phyloP scores from a whole-genome alignment of 1,140 invertebrate genomes.

The Alviniconcha marisindica region DNA sequence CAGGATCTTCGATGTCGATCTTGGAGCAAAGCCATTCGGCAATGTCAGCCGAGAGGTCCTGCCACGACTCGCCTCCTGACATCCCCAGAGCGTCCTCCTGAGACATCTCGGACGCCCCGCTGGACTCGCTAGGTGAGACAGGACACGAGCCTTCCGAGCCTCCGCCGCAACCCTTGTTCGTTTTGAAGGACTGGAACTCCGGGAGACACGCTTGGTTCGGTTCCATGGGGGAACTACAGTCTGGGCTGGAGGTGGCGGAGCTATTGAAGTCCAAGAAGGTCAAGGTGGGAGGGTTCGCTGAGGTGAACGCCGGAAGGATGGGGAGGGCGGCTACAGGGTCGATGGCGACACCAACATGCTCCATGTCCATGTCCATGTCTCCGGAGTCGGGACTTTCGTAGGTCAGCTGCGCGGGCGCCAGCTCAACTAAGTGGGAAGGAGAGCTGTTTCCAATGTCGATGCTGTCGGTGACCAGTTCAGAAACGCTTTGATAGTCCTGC shows the following conservation, averaged over 20 bases:
- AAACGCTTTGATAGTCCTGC: neutral
- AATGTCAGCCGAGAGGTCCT: constrained; percentile 32
- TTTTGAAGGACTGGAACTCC: neutral
- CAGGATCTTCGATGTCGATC: constrained; percentile 33
- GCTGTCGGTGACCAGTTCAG: neutral
- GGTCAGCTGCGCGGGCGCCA: neutral
- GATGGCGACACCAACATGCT: neutral
- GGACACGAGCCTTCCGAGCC: constrained; percentile 28
- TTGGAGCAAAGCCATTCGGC: constrained; percentile 38
- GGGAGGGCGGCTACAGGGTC: neutral
- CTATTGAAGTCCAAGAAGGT: constrained; percentile 15
- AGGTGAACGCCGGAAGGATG: neutral
- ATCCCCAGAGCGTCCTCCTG: neutral
- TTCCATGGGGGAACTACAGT: neutral
- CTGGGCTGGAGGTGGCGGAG: neutral
- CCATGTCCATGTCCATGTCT: neutral
- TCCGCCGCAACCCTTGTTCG: neutral
- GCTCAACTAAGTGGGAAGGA: neutral
- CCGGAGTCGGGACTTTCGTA: neutral
- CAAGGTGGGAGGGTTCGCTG: neutral
- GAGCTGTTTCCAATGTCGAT: neutral
- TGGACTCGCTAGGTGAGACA: constrained; percentile 30
- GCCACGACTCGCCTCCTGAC: neutral
- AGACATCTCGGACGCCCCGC: constrained; percentile 23
- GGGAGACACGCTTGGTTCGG: neutral